Percentiles rank a stretch among this genome's conserved stretches.
phyloP scores from a whole-genome alignment of 2,888 invertebrate genomes.

The Tachystola acroxantha region DNA sequence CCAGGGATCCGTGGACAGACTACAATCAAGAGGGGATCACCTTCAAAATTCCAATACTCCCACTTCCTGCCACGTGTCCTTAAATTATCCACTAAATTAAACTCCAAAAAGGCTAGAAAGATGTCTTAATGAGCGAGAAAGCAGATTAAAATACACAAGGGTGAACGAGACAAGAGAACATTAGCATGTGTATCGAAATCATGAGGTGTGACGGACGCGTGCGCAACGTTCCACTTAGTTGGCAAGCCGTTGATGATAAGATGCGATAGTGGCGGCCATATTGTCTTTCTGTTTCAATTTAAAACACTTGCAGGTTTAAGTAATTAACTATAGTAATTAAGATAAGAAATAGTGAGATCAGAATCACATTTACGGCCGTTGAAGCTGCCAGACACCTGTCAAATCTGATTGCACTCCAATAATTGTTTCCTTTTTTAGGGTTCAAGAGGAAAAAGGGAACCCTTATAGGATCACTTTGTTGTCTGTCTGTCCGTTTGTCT shows the following conservation, averaged over 20 bases:
- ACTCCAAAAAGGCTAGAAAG: not conserved
- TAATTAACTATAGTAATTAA: not conserved
- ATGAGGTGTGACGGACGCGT: slow-evolving; percentile 47
- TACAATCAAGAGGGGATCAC: too few relatives aligned
- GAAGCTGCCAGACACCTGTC: too few relatives aligned
- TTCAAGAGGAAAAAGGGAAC: too few relatives aligned
- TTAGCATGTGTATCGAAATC: slow-evolving; percentile 40
- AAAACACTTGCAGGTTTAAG: too few relatives aligned
- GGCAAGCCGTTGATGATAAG: slow-evolving; percentile 39
- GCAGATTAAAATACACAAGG: too few relatives aligned
- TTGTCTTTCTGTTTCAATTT: slow-evolving; percentile 30
- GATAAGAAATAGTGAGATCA: too few relatives aligned
- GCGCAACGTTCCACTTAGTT: slow-evolving; percentile 38
- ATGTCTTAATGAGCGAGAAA: slow-evolving; percentile 8
- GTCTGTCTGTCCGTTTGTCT: too few relatives aligned
- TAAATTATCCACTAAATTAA: slow-evolving; percentile 9
- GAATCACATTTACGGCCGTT: too few relatives aligned
- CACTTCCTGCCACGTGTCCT: slow-evolving; percentile 19
- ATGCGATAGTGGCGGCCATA: slow-evolving; percentile 34
- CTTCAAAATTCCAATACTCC: not conserved
- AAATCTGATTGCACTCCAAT: too few relatives aligned
- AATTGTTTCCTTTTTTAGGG: too few relatives aligned
- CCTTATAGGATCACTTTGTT: too few relatives aligned
- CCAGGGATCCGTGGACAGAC: too few relatives aligned
- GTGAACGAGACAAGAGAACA: slow-evolving; percentile 15